Evolutionary conservation across 2,888 invertebrate genomes (phyloP).

Genomic region (Tetrapedia diversipes): DNA sequence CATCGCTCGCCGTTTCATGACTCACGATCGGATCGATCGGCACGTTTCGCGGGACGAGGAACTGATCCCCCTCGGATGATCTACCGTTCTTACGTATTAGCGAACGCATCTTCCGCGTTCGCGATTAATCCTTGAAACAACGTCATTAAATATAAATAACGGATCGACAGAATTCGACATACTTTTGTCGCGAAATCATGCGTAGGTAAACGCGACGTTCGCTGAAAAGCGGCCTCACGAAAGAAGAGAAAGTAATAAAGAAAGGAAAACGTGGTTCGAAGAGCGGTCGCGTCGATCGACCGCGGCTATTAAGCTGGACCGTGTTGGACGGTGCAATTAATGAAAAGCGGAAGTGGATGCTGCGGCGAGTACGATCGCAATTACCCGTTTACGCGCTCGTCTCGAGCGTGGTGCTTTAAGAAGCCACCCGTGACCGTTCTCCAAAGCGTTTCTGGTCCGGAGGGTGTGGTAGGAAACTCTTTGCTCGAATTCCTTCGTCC

Average conservation of each 20-base stretch:
- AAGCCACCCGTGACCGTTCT: slow-evolving; percentile 24
- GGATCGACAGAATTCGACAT: too few relatives aligned
- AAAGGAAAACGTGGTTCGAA: slow-evolving; percentile 49
- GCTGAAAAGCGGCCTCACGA: slow-evolving; percentile 30
- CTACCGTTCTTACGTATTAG: slow-evolving; percentile 5
- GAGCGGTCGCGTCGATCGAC: slow-evolving; percentile 34
- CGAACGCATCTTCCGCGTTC: background rate
- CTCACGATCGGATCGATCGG: slow-evolving; percentile 57
- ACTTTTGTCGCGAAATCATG: too few relatives aligned
- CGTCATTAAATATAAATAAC: too few relatives aligned
- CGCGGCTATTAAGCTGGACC: slow-evolving; percentile 16
- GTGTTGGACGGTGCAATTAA: slow-evolving; percentile 33
- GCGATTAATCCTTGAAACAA: background rate
- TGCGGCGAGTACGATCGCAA: slow-evolving; percentile 9
- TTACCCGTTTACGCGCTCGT: slow-evolving; percentile 18
- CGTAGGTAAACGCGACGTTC: too few relatives aligned
- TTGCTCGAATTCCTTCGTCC: background rate
- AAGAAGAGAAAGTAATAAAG: slow-evolving; percentile 62
- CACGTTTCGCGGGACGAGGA: slow-evolving; percentile 29
- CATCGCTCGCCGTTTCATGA: slow-evolving; percentile 52
- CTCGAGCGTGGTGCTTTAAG: background rate
- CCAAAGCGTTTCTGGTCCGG: slow-evolving; percentile 22
- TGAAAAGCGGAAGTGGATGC: slow-evolving; percentile 55
- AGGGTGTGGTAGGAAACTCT: slow-evolving; percentile 23
- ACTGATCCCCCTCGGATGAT: slow-evolving; percentile 28